A percentile compares a stretch with the other conserved stretches of the same genome.
Evolutionary conservation across 2,888 invertebrate species (phyloP).

Genomic region (Alviniconcha strummeri): DNA sequence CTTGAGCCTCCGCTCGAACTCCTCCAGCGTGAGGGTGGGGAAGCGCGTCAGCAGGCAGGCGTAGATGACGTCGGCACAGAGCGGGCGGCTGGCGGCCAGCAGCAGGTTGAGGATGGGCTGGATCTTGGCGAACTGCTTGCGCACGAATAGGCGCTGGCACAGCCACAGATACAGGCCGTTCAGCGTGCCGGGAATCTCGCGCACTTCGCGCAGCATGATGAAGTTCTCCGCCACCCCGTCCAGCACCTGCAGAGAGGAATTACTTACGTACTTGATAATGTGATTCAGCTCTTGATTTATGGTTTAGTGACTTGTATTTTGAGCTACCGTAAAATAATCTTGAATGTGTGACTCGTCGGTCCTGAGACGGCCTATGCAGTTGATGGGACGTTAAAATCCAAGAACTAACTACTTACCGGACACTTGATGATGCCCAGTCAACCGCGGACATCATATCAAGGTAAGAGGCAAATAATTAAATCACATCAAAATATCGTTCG

Average conservation of each 20-base stretch:
- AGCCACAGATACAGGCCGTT: conserved; percentile 96
- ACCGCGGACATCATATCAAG: too few relatives aligned
- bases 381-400: too few relatives aligned
- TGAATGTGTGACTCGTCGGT: too few relatives aligned
- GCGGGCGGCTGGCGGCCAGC: conserved; percentile 86
- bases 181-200: conserved; percentile 94
- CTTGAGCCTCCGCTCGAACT: conserved; percentile 63
- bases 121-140: conserved; percentile 87
- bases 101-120: conserved; percentile 85
- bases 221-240: conserved; percentile 95
- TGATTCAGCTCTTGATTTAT: too few relatives aligned
- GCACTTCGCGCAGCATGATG: conserved; percentile 89
- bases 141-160: conserved; percentile 92
- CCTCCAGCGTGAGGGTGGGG: conserved; percentile 78
- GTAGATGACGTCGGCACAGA: conserved; percentile 84
- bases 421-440: too few relatives aligned
- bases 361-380: too few relatives aligned
- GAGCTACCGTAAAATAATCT: too few relatives aligned
- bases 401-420: too few relatives aligned
- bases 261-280: background rate
- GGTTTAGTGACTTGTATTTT: too few relatives aligned
- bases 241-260: conserved; percentile 46
- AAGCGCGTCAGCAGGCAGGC: conserved; percentile 88
- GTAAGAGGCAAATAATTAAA: too few relatives aligned
- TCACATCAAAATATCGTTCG: too few relatives aligned